Base-by-base conservation (phyloP, 1,140 invertebrate genomes). In the Eumaeus atala region DNA sequence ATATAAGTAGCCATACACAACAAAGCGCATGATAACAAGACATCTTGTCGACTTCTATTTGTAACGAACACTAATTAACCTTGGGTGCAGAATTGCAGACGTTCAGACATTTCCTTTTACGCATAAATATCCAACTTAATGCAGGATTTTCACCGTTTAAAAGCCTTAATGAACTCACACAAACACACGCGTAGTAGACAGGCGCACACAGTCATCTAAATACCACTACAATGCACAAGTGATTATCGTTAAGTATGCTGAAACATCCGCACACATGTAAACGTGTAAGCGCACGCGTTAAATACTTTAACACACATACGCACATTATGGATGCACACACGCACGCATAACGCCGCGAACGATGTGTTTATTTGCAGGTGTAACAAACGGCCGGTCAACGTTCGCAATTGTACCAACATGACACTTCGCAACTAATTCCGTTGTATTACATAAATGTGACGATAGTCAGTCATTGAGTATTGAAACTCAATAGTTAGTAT, bases 311-410 rank as follows among this genome's bases (percentile, higher is more conserved):
- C 66, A 72, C 61, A 49, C 61, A 58, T 52, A 17, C 36, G 34
- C 16, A 8, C 11, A 35, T 28, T n/a, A 16, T 14, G 17, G 18
- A 48, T 48, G 18, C 28, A 48, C 42, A 40, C 51, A 44, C 54
- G 36, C 40, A 54, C 17, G 37, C 40, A 44, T 34, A 50, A 56
- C 63, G 18, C n/a, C n/a, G n/a, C n/a, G n/a, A n/a, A n/a, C 38
- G 48, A 49, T 3, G 66, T 67, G 62, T 72, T 66, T 72, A 73
- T 81, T 77, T 72, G 79, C 82, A 83, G 78, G 77, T 83, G 79
- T 80, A 75, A 71, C 74, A 71, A 67, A 74, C 68, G 61, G 10
- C 51, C 68, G 81, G 81, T 84, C 81, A 77, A 57, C 72, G 79
- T 44, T 40, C 11, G 48, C 37, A 21, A 56, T 51, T 59, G 52